Evolutionary conservation across 2,113 vertebrate species (phyloP).

Genomic region (Engraulis encrasicolus): DNA sequence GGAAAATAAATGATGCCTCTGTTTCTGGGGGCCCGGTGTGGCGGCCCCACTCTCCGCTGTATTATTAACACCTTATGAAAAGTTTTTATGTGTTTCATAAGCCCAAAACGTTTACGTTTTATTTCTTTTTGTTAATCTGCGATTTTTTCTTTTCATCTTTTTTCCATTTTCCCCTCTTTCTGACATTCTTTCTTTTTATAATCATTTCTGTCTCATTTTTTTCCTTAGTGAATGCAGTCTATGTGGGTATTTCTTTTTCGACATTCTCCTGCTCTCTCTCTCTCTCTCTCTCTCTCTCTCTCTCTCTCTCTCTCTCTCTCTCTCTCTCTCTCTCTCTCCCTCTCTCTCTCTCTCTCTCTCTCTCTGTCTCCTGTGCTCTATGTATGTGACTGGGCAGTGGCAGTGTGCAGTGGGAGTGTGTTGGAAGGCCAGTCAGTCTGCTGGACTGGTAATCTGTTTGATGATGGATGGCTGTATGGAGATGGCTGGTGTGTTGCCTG

Average conservation of each 20-base stretch:
- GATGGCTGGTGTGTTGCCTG: background rate
- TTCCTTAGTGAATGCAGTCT: no score
- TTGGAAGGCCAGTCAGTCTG: background rate
- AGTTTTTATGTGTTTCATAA: conserved; percentile 9
- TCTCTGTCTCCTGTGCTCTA: conserved; percentile 41
- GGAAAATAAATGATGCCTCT: background rate
- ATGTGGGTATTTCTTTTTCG: background rate
- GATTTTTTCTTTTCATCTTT: background rate
- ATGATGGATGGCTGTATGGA: background rate
- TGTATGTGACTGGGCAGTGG: conserved; percentile 27
- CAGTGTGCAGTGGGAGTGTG: background rate
- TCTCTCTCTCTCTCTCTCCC: conserved; percentile 26
- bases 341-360: conserved; percentile 37
- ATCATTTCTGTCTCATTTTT: conserved; percentile 32
- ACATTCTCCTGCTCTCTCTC: background rate
- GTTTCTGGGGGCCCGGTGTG: background rate
- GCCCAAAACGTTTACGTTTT: no score
- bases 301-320: conserved; percentile 5
- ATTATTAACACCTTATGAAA: conserved; percentile 17
- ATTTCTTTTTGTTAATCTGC: background rate
- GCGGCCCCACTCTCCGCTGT: background rate
- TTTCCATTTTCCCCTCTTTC: background rate
- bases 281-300: background rate
- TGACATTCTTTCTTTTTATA: background rate
- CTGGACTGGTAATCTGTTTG: background rate